Conservation (phyloP, 2,797 vertebrate species). For the Sarcophilus harrisii region DNA sequence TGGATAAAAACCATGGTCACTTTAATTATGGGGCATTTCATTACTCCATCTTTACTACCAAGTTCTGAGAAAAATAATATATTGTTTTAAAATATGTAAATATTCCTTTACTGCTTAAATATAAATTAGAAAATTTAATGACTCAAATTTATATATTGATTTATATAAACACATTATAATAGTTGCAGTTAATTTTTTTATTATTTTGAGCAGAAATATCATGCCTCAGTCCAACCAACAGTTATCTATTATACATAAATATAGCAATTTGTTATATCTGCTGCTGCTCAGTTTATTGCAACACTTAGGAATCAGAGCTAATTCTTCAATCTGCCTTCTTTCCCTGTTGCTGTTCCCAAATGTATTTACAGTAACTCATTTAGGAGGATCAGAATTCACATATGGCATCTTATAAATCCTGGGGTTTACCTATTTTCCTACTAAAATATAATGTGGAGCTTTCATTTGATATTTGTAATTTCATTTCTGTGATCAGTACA, state of each 20-base stretch:
- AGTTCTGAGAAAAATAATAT: conserved; percentile 7
- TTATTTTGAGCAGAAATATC: conserved; percentile 25
- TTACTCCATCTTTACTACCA: background rate
- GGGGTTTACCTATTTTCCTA: background rate
- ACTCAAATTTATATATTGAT: background rate
- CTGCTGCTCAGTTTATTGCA: background rate
- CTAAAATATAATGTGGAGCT: background rate
- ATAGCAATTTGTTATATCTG: background rate
- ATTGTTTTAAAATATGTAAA: background rate
- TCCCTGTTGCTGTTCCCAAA: background rate
- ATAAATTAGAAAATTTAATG: conserved; percentile 8
- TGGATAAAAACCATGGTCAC: background rate
- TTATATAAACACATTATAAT: conserved; percentile 1
- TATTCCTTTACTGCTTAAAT: conserved; percentile 28
- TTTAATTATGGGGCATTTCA: background rate
- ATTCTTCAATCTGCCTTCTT: conserved; percentile 13
- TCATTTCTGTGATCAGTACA: background rate
- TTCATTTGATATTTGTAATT: conserved; percentile 22
- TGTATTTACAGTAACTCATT: conserved; percentile 22
- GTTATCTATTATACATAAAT: background rate
- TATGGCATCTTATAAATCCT: background rate
- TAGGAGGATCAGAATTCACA: conserved; percentile 23
- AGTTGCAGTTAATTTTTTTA: background rate
- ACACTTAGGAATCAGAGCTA: background rate
- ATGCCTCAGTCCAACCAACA: background rate